Base-by-base conservation (phyloP, 2,113 vertebrate species). In the Callorhinus ursinus region DNA sequence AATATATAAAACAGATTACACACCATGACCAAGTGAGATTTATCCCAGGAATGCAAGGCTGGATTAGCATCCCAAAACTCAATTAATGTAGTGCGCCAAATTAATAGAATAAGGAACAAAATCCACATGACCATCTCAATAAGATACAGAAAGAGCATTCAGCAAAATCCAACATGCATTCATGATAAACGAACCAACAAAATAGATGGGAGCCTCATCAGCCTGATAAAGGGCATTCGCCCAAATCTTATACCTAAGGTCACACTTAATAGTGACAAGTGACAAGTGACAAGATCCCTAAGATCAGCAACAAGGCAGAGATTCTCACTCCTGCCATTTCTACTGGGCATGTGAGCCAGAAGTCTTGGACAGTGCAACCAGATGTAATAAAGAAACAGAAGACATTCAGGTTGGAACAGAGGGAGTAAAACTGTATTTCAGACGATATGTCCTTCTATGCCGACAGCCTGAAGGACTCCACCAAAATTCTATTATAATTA, bases 181-280 rank as follows among this genome's bases (percentile, higher is more conserved):
- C 55, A 2, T 55, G 79, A 51, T 36, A 59, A 61, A 1, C n/a
- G 46, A 71, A 80, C 2, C 74, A 63, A 21, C 42, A 55, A 51
- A 71, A 49, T 9, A 51, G 67, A 46, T 4, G 19, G 53, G 15
- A 77, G 72, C 33, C 15, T 88, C 21, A 21, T 57, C 74, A 81
- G 1, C 39, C 28, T 9, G 53, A 53, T 24, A 4, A 55, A 69
- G 53, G 24, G 74, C 24, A 39, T 57, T 10, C 12, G 39, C 6
- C 8, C 57, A 65, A 61, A 53, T 81, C 13, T 42, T 51, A 0
- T 1, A 4, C 6, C 16, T 33, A 15, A 7, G 0, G 13, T n/a
- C 7, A 49, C 2, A 7, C 36, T 81, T 19, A 3, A 21, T 3
- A n/a, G 6, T 15, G 12, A 80, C 42, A 42, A 22, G 39, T 39